Percentiles rank a stretch among this genome's conserved stretches.
Conservation (phyloP, 2,888 invertebrate species). For the Gymnoscelis rufifasciata region DNA sequence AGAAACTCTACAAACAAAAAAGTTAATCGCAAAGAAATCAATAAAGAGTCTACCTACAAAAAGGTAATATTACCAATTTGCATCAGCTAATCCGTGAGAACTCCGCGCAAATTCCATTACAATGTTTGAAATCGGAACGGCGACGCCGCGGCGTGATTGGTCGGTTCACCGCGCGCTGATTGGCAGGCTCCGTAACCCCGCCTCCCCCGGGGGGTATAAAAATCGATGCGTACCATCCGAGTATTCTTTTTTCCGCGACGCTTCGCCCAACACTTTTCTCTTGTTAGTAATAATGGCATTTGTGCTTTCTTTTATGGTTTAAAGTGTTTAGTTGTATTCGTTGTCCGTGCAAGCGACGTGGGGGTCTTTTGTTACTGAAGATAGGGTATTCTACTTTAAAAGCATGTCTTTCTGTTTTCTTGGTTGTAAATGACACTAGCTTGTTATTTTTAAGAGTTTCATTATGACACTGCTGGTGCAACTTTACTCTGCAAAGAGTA, state of each 20-base stretch:
- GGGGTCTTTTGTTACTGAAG: conserved; percentile 63
- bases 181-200: conserved; percentile 68
- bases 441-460: conserved; percentile 21
- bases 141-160: conserved; percentile 66
- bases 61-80: conserved; percentile 58
- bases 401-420: conserved; percentile 60
- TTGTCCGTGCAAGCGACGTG: conserved; percentile 65
- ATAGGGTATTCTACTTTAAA: conserved; percentile 59
- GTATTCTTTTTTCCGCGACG: conserved; percentile 65
- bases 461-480: conserved; percentile 5
- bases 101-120: conserved; percentile 76
- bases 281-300: conserved; percentile 72
- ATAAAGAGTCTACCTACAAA: conserved; percentile 38
- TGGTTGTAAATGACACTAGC: conserved; percentile 38
- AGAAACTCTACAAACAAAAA: conserved; percentile 24
- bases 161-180: conserved; percentile 68
- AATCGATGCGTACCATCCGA: conserved; percentile 64
- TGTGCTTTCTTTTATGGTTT: conserved; percentile 67
- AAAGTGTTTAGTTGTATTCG: conserved; percentile 75
- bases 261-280: conserved; percentile 64
- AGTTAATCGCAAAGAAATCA: conserved; percentile 22
- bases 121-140: conserved; percentile 63
- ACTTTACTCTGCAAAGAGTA: too few relatives aligned
- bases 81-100: conserved; percentile 62
- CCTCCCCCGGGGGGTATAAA: conserved; percentile 71